Conservation (phyloP, 2,888 invertebrate genomes). For the Cancer borealis region DNA sequence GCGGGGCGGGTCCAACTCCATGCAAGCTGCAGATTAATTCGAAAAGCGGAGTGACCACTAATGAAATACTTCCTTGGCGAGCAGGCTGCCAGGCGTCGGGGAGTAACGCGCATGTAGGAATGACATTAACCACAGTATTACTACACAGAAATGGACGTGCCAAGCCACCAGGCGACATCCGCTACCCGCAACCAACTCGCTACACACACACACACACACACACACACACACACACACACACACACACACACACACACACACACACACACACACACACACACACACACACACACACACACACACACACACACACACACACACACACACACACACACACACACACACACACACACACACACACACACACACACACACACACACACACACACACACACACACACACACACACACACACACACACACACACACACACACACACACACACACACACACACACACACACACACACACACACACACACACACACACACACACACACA, state of each 20-base stretch:
- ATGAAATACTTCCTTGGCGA: constrained; percentile 52
- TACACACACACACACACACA: not conserved
- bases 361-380: not conserved
- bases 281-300: not conserved
- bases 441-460: not conserved
- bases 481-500: not conserved
- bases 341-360: not conserved
- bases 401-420: not conserved
- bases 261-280: not conserved
- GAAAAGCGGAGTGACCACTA: constrained; percentile 48
- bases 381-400: not conserved
- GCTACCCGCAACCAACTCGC: not conserved
- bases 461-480: not conserved
- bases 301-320: not conserved
- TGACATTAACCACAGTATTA: constrained; percentile 24
- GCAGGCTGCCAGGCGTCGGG: not conserved
- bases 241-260: not conserved
- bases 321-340: not conserved
- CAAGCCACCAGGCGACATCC: not conserved
- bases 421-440: not conserved
- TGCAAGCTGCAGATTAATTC: constrained; percentile 50
- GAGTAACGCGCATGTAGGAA: not conserved
- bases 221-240: not conserved
- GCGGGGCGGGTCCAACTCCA: constrained; percentile 31
- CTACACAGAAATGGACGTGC: not conserved